Conservation (phyloP, 2,797 vertebrate genomes). For the Typhlichthys subterraneus region DNA sequence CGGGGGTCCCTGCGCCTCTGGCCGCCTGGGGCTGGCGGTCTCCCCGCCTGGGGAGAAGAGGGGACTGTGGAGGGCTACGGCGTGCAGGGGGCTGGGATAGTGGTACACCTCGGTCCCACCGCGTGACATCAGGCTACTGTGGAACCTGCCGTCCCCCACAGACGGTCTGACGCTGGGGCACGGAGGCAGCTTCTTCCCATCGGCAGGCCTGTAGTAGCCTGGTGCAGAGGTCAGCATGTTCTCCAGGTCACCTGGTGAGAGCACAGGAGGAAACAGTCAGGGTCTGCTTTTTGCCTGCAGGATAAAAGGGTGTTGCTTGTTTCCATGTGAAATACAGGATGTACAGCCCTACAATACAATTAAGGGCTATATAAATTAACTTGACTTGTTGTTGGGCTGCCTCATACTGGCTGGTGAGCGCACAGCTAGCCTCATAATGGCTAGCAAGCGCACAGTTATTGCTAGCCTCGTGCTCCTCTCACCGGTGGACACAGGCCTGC, state of each 20-base stretch:
- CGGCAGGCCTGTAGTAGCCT: constrained; percentile 66
- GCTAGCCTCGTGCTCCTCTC: constrained; percentile 31
- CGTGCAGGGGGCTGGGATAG: constrained; percentile 94
- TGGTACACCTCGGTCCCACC: constrained; percentile 86
- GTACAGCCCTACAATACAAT: no score
- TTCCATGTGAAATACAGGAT: no score
- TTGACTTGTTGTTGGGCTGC: no score
- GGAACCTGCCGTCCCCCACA: constrained; percentile 82
- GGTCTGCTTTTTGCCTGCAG: no score
- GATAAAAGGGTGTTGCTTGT: no score
- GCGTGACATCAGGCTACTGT: constrained; percentile 84
- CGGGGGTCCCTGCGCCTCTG: constrained; percentile 37
- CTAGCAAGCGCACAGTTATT: background rate
- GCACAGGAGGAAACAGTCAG: constrained; percentile 22
- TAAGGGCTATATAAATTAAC: no score
- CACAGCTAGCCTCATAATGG: no score
- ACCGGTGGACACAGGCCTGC: constrained; percentile 94
- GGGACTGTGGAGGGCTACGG: constrained; percentile 93
- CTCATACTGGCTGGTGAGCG: no score
- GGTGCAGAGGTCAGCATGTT: constrained; percentile 67
- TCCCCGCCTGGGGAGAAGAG: constrained; percentile 81
- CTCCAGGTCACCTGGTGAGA: constrained; percentile 87
- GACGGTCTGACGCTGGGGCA: constrained; percentile 60
- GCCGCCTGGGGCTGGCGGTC: constrained; percentile 30
- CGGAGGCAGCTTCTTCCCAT: constrained; percentile 56